Base-by-base conservation (phyloP, 2,113 vertebrate species). In the Genyomyrus donnyi region DNA sequence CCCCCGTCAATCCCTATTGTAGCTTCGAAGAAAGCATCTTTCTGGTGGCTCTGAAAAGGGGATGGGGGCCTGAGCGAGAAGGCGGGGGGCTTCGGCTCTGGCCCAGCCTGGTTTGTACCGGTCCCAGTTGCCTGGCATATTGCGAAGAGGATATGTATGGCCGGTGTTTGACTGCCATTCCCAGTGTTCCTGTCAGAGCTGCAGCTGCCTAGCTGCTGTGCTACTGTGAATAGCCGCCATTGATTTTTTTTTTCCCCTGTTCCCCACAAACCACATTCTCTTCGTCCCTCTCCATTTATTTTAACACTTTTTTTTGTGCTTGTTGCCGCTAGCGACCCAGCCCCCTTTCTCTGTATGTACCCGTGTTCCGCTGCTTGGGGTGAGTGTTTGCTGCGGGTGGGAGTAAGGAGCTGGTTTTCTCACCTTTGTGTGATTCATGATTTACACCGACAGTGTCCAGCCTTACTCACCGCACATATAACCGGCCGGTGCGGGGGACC, bases 381-480 rank as follows among this genome's bases (percentile, higher is more conserved):
- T 86, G 93, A 92, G 52, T 91, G 91, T 70, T 45, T 89, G 50
- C 66, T 80, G 92, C 6, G 52, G 74, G 62, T 90, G 84, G 91
- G 19, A 88, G 93, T 88, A 92, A 91, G 89, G 6, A 91, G 85
- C 90, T 83, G 94, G 90, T 90, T 31, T 49, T 49, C 46, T 94
- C 94, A 93, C 91, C 62, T 93, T 90, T 93, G 89, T 94, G 92
- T 93, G 94, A 94, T 93, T 93, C 92, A 94, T 93, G 35, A 85
- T 19, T 42, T 45, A 46, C 21, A 10, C 83, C 45, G 21, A 45
- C 83, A 92, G 95, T 91, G 92, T 92, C 92, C 93, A 93, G 91
- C 48, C 92, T 39, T 93, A 90, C 92, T 93, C 92, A 77, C 91
- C 91, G 89, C 92, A 93, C 93, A 90, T 92, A 94, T 95, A 91